A percentile compares a stretch with the other conserved stretches of the same genome.
Conservation (phyloP, 2,113 vertebrate genomes). For the Larimichthys polyactis region DNA sequence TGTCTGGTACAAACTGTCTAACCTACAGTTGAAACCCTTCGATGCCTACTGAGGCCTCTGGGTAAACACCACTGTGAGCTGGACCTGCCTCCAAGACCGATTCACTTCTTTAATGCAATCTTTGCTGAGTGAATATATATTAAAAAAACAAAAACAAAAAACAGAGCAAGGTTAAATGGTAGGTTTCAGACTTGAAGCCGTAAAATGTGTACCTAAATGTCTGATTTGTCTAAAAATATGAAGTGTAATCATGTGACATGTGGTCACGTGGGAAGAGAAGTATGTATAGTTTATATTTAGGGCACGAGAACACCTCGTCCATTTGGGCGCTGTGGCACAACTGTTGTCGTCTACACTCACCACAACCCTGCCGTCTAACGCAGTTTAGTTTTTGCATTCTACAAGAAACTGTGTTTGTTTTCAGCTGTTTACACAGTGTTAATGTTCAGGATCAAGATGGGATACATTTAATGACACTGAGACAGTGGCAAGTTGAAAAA, state of each 20-base stretch:
- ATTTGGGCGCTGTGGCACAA: neutral
- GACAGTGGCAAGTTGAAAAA: neutral
- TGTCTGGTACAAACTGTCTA: slow-evolving; percentile 2
- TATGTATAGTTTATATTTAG: slow-evolving; percentile 51
- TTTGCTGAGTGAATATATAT: neutral
- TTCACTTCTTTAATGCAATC: slow-evolving; percentile 19
- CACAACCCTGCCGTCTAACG: neutral
- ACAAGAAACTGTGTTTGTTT: neutral
- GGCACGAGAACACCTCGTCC: neutral
- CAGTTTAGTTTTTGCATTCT: neutral
- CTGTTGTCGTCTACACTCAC: neutral
- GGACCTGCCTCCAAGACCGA: neutral
- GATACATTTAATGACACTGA: slow-evolving; percentile 5
- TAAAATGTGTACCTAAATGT: slow-evolving; percentile 4
- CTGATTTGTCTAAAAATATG: slow-evolving; percentile 21
- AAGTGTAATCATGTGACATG: neutral
- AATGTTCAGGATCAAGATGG: neutral
- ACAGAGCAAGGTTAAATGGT: too few species aligned
- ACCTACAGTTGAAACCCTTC: slow-evolving; percentile 12
- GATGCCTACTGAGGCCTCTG: slow-evolving; percentile 32
- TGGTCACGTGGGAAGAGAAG: neutral
- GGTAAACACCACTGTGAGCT: slow-evolving; percentile 41
- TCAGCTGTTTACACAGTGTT: neutral
- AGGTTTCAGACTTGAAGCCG: neutral
- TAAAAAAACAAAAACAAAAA: too few species aligned